phyloP scores from a whole-genome alignment of 2,888 invertebrate genomes.

The Hyposoter dolosus region DNA sequence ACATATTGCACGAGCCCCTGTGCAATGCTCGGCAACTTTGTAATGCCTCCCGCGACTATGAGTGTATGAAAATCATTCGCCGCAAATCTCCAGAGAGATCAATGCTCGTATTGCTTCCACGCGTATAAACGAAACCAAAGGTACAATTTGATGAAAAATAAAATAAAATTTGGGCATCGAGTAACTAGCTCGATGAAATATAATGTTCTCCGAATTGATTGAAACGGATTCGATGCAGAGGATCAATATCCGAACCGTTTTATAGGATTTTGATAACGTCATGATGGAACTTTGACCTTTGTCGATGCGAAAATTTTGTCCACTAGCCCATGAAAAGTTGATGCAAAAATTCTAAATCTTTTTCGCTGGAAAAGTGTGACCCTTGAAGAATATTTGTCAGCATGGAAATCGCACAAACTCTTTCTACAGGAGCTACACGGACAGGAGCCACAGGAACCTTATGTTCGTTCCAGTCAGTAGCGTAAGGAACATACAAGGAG shows the following conservation, averaged over 20 bases:
- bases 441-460: too few species aligned
- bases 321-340: too few species aligned
- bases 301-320: too few species aligned
- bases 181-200: not conserved
- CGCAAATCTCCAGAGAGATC: not conserved
- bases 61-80: conserved; percentile 10
- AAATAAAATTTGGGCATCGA: not conserved
- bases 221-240: not conserved
- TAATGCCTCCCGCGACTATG: not conserved
- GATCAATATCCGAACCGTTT: too few species aligned
- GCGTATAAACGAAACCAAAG: not conserved
- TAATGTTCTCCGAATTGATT: not conserved
- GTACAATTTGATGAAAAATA: not conserved
- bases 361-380: too few species aligned
- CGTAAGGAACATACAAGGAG: not conserved
- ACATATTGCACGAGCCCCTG: not conserved
- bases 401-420: too few species aligned
- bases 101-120: conserved; percentile 4
- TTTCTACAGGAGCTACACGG: too few species aligned
- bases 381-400: too few species aligned
- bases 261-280: too few species aligned
- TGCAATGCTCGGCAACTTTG: conserved; percentile 9
- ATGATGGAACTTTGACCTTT: too few species aligned
- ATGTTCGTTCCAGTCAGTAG: not conserved
- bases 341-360: too few species aligned